phyloP scores from a whole-genome alignment of 2,888 invertebrate genomes.

The Nephrocerus scutellatus region DNA sequence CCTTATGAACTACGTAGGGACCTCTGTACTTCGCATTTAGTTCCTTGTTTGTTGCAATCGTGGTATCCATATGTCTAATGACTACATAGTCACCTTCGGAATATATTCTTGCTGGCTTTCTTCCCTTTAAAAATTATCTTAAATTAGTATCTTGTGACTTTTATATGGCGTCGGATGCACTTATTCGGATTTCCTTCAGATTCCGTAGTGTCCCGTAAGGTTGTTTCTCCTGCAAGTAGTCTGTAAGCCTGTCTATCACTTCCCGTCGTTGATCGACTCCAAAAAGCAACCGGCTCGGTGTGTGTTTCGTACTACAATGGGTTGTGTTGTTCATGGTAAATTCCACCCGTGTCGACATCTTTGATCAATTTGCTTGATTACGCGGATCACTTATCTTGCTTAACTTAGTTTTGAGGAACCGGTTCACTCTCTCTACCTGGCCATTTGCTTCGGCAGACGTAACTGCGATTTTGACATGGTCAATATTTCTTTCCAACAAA shows the following conservation, averaged over 20 bases:
- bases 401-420: slow-evolving; percentile 12
- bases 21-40: slow-evolving; percentile 22
- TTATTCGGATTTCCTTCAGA: too few species aligned
- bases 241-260: slow-evolving; percentile 19
- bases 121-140: slow-evolving; percentile 9
- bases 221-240: too few species aligned
- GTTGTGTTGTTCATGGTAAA: slow-evolving; percentile 29
- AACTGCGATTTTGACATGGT: slow-evolving; percentile 12
- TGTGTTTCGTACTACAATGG: slow-evolving; percentile 26
- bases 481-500: slow-evolving; percentile 10
- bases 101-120: slow-evolving; percentile 19
- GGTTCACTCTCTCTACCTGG: slow-evolving; percentile 13
- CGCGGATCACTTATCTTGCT: slow-evolving; percentile 13
- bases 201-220: slow-evolving; percentile 8
- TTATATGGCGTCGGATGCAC: too few species aligned
- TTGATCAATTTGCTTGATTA: slow-evolving; percentile 10
- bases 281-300: slow-evolving; percentile 28
- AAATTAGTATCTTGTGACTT: slow-evolving; percentile 9
- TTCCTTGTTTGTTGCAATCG: slow-evolving; percentile 20
- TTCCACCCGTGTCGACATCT: slow-evolving; percentile 21
- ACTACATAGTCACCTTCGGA: slow-evolving; percentile 9
- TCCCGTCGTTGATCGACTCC: slow-evolving; percentile 28
- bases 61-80: slow-evolving; percentile 22
- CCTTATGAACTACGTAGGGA: slow-evolving; percentile 17
- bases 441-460: slow-evolving; percentile 16